These are phyloP conservation scores for Alcedo quadribrachys DNA, from an alignment of 2,797 vertebrate genomes.

Conservation along the genomic window DNA sequence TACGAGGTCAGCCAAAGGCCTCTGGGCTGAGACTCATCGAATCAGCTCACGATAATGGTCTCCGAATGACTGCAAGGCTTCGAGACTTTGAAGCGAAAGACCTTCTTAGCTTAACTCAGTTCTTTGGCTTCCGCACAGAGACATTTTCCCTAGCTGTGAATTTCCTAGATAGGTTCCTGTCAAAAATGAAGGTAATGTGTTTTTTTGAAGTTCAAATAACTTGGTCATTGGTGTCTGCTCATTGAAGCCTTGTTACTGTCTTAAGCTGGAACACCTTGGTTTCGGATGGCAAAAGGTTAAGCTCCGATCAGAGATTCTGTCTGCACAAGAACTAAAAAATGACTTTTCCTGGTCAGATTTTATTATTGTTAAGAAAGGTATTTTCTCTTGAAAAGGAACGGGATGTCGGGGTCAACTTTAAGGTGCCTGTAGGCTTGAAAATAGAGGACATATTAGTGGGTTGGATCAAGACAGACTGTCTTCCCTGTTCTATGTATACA, in stretches of 20 bases:
- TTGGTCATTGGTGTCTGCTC: neutral
- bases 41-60: slow-evolving; percentile 88
- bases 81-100: slow-evolving; percentile 94
- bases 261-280: fast-evolving
- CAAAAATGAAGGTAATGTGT: slow-evolving; percentile 90
- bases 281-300: neutral
- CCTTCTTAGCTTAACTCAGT: slow-evolving; percentile 92
- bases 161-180: slow-evolving; percentile 92
- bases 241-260: neutral
- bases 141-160: slow-evolving; percentile 92
- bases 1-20: slow-evolving; percentile 88
- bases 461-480: neutral
- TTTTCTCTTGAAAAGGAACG: neutral
- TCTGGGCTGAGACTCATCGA: slow-evolving; percentile 90
- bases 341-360: neutral
- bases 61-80: slow-evolving; percentile 90
- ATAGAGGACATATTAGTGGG: fast-evolving
- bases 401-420: neutral
- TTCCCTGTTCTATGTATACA: neutral
- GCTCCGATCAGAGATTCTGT: neutral
- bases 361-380: neutral
- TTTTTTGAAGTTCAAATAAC: neutral
- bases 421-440: neutral
- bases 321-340: neutral
- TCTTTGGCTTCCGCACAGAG: slow-evolving; percentile 92